phyloP scores from a whole-genome alignment of 2,888 invertebrate genomes.

The Drosophila kambysellisi region DNA sequence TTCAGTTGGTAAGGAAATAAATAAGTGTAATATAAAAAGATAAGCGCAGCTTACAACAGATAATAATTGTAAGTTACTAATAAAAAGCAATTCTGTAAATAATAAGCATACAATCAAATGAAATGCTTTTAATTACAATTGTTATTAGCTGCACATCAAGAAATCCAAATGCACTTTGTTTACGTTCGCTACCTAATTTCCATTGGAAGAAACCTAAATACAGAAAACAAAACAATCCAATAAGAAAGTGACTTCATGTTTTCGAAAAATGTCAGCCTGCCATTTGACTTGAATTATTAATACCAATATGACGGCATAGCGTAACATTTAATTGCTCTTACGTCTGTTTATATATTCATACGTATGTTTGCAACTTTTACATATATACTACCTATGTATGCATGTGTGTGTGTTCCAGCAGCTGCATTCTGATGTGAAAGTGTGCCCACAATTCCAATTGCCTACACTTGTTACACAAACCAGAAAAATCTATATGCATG shows the following conservation, averaged over 20 bases:
- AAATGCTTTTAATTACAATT: slow-evolving; percentile 8
- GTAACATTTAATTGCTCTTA: slow-evolving; percentile 5
- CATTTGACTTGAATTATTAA: slow-evolving; percentile 8
- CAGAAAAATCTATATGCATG: neutral
- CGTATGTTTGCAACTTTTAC: neutral
- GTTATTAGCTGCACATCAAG: slow-evolving; percentile 19
- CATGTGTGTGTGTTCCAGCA: slow-evolving; percentile 8
- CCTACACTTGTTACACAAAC: slow-evolving; percentile 48
- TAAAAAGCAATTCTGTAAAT: slow-evolving; percentile 18
- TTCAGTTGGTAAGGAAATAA: slow-evolving; percentile 65
- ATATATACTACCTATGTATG: slow-evolving; percentile 10
- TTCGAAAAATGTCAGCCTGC: slow-evolving; percentile 24
- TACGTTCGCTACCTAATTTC: slow-evolving; percentile 43
- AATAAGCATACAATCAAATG: slow-evolving; percentile 12
- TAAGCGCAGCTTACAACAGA: slow-evolving; percentile 35
- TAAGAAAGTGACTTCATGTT: slow-evolving; percentile 50
- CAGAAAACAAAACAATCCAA: slow-evolving; percentile 53
- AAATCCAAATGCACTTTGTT: slow-evolving; percentile 45
- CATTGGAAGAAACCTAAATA: slow-evolving; percentile 51
- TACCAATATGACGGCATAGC: slow-evolving; percentile 3
- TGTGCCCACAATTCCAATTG: slow-evolving; percentile 7
- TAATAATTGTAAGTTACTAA: slow-evolving; percentile 25
- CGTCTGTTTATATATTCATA: slow-evolving; percentile 2
- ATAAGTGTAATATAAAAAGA: slow-evolving; percentile 51
- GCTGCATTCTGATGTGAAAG: slow-evolving; percentile 16